A percentile compares a stretch with the other conserved stretches of the same genome.
Evolutionary conservation across 2,113 vertebrate genomes (phyloP).

Genomic region (Pteropus alecto): DNA sequence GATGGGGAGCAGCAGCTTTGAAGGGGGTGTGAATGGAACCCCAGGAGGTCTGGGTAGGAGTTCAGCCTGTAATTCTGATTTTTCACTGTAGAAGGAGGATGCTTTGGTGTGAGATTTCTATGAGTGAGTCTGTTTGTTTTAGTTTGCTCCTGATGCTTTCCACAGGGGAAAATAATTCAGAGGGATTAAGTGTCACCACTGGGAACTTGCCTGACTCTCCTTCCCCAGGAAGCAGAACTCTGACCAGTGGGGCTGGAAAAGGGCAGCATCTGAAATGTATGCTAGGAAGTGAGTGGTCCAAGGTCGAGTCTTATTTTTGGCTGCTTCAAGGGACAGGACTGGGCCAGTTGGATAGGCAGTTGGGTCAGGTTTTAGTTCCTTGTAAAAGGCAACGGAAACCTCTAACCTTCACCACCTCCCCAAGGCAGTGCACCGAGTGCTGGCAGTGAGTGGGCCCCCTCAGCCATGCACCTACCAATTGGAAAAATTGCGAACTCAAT

Average conservation of each 20-base stretch:
- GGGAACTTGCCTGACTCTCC: background rate
- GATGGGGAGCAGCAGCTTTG: background rate
- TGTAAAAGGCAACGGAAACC: background rate
- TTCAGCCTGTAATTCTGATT: background rate
- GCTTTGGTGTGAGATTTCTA: background rate
- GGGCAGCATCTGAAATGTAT: background rate
- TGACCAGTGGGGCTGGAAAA: background rate
- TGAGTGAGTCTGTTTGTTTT: background rate
- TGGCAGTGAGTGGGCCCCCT: background rate
- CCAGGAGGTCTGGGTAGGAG: background rate
- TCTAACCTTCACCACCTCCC: background rate
- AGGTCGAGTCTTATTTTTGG: background rate
- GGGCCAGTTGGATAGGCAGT: background rate
- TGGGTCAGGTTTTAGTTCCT: background rate
- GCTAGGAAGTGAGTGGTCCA: background rate
- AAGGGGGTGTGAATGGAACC: background rate
- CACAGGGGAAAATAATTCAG: background rate
- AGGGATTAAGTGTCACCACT: background rate
- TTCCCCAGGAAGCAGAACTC: slow-evolving; percentile 12
- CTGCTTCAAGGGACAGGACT: background rate
- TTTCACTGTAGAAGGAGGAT: background rate
- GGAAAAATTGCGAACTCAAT: background rate
- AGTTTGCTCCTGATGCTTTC: background rate
- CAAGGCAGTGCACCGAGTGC: background rate
- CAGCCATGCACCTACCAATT: background rate